These are phyloP conservation scores for Kradibia gibbosae DNA, from an alignment of 1,140 invertebrate genomes.

Conservation along the genomic window DNA sequence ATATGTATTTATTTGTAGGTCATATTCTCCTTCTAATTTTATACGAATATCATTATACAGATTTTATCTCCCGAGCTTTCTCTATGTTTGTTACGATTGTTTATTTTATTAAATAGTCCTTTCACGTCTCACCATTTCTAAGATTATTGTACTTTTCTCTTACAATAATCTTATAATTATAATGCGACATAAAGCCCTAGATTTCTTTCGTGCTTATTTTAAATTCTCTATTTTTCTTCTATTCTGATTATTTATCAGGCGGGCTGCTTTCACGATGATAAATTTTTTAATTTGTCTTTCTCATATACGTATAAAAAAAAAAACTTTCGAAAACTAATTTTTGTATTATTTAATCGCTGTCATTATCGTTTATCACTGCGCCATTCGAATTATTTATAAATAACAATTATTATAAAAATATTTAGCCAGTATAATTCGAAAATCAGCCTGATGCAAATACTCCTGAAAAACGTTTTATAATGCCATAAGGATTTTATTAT, in stretches of 20 bases:
- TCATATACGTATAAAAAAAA: too few relatives aligned
- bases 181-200: neutral
- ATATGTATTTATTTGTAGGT: neutral
- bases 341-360: slow-evolving; percentile 11
- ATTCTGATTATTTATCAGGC: neutral
- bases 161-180: slow-evolving; percentile 18
- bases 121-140: slow-evolving; percentile 25
- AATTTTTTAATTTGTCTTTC: slow-evolving; percentile 7
- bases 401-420: slow-evolving; percentile 7
- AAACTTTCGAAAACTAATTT: neutral
- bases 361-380: slow-evolving; percentile 24
- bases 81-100: neutral
- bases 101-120: slow-evolving; percentile 16
- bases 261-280: slow-evolving; percentile 26
- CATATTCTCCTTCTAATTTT: neutral
- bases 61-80: slow-evolving; percentile 14
- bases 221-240: neutral
- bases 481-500: neutral
- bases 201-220: slow-evolving; percentile 11
- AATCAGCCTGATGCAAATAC: slow-evolving; percentile 59
- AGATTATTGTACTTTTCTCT: slow-evolving; percentile 3
- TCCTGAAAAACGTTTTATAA: slow-evolving; percentile 50
- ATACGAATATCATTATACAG: slow-evolving; percentile 8
- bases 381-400: slow-evolving; percentile 30
- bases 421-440: slow-evolving; percentile 43